These are phyloP conservation scores for Apodemus agrarius DNA, from an alignment of 2,797 vertebrate species.

Conservation along the genomic window DNA sequence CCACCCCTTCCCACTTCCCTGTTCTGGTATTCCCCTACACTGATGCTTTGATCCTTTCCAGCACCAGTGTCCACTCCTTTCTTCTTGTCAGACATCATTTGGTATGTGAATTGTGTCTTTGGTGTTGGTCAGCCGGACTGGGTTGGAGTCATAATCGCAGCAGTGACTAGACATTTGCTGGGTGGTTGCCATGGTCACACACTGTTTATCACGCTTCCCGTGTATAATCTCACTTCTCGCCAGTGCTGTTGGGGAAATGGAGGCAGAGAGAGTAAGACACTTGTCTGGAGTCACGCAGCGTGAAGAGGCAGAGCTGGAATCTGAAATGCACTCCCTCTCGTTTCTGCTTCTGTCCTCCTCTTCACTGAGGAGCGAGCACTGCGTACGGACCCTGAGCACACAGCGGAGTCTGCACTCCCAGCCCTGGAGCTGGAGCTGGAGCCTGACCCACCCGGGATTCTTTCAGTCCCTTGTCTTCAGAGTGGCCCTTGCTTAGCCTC, in stretches of 20 bases:
- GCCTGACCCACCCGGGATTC: background rate
- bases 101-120: too few species aligned
- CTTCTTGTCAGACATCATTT: too few species aligned
- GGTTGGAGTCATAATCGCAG: background rate
- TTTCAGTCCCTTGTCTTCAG: background rate
- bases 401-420: accelerated
- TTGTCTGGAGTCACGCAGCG: background rate
- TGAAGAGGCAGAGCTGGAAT: background rate
- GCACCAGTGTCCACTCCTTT: too few species aligned
- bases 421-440: background rate
- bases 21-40: too few species aligned
- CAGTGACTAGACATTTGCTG: background rate
- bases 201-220: background rate
- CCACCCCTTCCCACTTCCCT: too few species aligned
- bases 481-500: background rate
- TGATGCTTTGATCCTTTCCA: too few species aligned
- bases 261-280: background rate
- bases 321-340: background rate
- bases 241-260: background rate
- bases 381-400: background rate
- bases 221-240: background rate
- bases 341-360: background rate
- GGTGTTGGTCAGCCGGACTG: background rate
- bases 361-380: background rate
- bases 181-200: too few species aligned